A percentile compares a stretch with the other conserved stretches of the same genome.
Evolutionary conservation across 2,888 invertebrate species (phyloP).

Genomic region (Ferrisia virgata): DNA sequence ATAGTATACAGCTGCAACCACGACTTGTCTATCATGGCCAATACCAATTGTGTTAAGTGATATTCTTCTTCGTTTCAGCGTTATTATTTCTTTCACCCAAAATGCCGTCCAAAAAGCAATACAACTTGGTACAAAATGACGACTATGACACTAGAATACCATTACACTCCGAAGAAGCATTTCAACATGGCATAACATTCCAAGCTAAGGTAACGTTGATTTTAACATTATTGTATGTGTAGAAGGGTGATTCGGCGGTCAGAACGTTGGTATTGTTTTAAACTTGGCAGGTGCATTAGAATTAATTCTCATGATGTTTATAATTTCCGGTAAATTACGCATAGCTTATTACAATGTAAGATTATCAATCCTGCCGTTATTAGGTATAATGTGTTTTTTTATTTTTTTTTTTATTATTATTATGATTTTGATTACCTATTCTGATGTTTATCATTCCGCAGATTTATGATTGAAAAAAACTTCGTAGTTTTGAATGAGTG

Average conservation of each 20-base stretch:
- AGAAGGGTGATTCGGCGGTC: neutral
- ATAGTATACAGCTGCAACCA: constrained; percentile 1
- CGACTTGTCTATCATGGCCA: neutral
- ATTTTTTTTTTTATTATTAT: neutral
- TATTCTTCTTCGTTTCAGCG: neutral
- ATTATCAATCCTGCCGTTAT: neutral
- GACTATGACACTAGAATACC: constrained; percentile 94
- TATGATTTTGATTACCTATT: neutral
- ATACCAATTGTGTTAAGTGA: constrained; percentile 25
- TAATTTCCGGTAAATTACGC: constrained; percentile 31
- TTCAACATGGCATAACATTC: constrained; percentile 94
- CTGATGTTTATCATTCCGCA: neutral
- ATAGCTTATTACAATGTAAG: neutral
- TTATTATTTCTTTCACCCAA: constrained; percentile 52
- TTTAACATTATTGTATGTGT: neutral
- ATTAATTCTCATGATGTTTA: constrained; percentile 25
- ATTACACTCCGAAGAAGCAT: constrained; percentile 95
- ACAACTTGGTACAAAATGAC: constrained; percentile 93
- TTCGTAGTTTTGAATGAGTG: neutral
- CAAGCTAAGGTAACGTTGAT: constrained; percentile 79
- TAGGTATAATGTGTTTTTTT: neutral
- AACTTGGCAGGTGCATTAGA: constrained; percentile 9
- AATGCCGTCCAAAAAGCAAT: constrained; percentile 86
- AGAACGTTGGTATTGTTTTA: neutral
- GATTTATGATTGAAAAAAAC: neutral